Evolutionary conservation across 2,113 vertebrate genomes (phyloP).

Genomic region (Periophthalmodon schlosseri): DNA sequence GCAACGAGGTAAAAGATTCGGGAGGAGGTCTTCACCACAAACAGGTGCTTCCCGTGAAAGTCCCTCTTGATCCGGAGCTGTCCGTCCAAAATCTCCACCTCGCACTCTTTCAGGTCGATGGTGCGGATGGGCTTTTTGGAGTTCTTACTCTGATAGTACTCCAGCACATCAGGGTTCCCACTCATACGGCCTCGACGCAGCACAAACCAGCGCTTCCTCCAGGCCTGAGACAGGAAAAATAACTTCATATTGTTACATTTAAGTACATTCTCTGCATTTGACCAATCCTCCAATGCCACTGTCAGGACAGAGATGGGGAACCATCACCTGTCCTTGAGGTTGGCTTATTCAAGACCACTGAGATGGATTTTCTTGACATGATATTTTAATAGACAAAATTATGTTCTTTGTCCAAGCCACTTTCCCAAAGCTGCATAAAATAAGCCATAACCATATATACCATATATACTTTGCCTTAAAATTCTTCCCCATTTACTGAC

Average conservation of each 20-base stretch:
- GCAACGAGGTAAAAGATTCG: constrained; percentile 96
- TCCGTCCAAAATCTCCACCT: constrained; percentile 86
- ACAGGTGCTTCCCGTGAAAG: constrained; percentile 90
- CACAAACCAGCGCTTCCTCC: constrained; percentile 97
- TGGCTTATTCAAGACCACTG: not conserved
- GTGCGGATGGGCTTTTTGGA: constrained; percentile 90
- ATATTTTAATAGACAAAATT: not conserved
- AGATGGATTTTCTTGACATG: too few species aligned
- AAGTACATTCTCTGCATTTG: too few species aligned
- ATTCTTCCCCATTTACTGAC: too few species aligned
- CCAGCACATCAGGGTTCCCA: constrained; percentile 92
- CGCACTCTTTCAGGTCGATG: constrained; percentile 92
- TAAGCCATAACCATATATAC: too few species aligned
- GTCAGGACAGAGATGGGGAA: too few species aligned
- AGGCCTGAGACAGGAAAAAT: constrained; percentile 79
- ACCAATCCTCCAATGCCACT: too few species aligned
- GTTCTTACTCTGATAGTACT: constrained; percentile 91
- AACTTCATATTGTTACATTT: too few species aligned
- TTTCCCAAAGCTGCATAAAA: too few species aligned
- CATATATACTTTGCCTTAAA: too few species aligned
- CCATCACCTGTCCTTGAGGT: too few species aligned
- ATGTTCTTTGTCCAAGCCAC: not conserved
- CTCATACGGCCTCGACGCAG: constrained; percentile 93
- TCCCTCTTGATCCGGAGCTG: constrained; percentile 85
- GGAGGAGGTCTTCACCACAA: constrained; percentile 89